Percentiles rank a stretch among this genome's conserved stretches.
Conservation (phyloP, 2,888 invertebrate genomes). For the Drosophila tripunctata region DNA sequence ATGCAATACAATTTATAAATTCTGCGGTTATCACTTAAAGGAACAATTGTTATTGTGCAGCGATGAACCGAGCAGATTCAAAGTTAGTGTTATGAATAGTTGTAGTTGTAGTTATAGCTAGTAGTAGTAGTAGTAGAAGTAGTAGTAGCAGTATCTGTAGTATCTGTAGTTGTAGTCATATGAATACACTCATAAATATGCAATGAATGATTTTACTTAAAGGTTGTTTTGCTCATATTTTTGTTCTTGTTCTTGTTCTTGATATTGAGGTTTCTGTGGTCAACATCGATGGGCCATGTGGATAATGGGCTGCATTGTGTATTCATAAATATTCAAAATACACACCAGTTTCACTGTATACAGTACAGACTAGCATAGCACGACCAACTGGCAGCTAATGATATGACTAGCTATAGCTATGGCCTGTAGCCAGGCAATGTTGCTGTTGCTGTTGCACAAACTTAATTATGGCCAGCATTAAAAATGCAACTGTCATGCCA, state of each 20-base stretch:
- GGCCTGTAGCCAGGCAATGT: constrained; percentile 38
- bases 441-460: constrained; percentile 56
- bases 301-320: constrained; percentile 30
- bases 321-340: constrained; percentile 39
- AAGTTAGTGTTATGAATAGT: constrained; percentile 12
- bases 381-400: constrained; percentile 7
- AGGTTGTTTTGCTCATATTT: too few species aligned
- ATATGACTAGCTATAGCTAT: constrained; percentile 36
- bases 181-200: constrained; percentile 34
- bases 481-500: constrained; percentile 77
- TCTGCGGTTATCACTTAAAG: too few species aligned
- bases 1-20: too few species aligned
- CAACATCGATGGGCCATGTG: constrained; percentile 42
- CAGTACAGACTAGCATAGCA: constrained; percentile 15
- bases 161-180: too few species aligned
- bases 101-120: too few species aligned
- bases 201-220: constrained; percentile 27
- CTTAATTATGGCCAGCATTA: constrained; percentile 76
- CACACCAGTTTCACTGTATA: constrained; percentile 9
- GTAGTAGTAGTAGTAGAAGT: too few species aligned
- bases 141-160: too few species aligned
- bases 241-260: not conserved
- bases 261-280: constrained; percentile 17
- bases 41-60: not conserved
- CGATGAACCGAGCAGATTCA: not conserved